A percentile compares a stretch with the other conserved stretches of the same genome.
Conservation (phyloP, 2,113 vertebrate species). For the Corydoras maculifer region DNA sequence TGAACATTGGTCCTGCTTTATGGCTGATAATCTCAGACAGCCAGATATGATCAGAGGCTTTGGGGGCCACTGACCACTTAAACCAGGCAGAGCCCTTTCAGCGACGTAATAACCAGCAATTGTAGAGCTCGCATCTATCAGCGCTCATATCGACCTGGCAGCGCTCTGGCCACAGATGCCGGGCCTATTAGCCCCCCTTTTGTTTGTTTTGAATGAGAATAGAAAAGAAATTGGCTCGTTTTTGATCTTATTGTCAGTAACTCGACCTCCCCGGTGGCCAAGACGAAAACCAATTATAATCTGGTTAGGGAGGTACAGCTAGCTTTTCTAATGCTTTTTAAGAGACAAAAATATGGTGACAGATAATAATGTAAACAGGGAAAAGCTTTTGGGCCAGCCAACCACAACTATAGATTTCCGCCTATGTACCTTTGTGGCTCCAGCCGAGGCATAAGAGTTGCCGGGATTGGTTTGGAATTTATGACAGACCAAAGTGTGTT, state of each 20-base stretch:
- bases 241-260: conserved; percentile 78
- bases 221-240: conserved; percentile 73
- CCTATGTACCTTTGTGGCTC: too few relatives aligned
- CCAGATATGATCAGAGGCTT: conserved; percentile 69
- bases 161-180: conserved; percentile 68
- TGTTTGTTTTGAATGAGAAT: conserved; percentile 78
- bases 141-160: conserved; percentile 68
- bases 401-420: conserved; percentile 48
- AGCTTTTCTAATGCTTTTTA: conserved; percentile 70
- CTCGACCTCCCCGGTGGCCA: conserved; percentile 68
- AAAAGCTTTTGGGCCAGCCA: conserved; percentile 49
- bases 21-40: conserved; percentile 58
- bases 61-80: conserved; percentile 66
- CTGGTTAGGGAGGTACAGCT: conserved; percentile 65
- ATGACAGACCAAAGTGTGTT: too few relatives aligned
- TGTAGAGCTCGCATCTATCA: conserved; percentile 59
- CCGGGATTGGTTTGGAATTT: too few relatives aligned
- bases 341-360: conserved; percentile 69
- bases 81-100: conserved; percentile 46
- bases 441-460: too few relatives aligned
- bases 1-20: conserved; percentile 40
- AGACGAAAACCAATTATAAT: conserved; percentile 74
- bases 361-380: conserved; percentile 66
- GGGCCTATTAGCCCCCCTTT: conserved; percentile 71
- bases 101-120: conserved; percentile 56